These are phyloP conservation scores for Bombus superbus DNA, from an alignment of 1,140 invertebrate genomes.

Conservation along the genomic window DNA sequence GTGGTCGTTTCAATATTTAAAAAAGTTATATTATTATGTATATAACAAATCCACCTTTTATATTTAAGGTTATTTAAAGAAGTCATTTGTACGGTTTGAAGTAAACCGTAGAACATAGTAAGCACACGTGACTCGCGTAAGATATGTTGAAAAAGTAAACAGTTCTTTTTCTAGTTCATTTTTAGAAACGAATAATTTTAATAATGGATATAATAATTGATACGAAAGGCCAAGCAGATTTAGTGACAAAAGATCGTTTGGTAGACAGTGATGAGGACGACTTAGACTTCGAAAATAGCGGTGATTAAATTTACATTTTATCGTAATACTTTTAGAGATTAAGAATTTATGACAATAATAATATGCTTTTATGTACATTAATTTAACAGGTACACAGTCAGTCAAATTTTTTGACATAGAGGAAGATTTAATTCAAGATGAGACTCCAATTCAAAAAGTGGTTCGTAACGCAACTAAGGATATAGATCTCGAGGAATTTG, in stretches of 20 bases:
- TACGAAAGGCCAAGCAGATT: conserved; percentile 65
- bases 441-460: background rate
- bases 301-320: conserved; percentile 45
- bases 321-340: conserved; percentile 6
- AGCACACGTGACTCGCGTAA: background rate
- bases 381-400: background rate
- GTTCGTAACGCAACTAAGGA: conserved; percentile 53
- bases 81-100: too few species aligned
- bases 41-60: background rate
- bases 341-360: conserved; percentile 8
- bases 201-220: conserved; percentile 77
- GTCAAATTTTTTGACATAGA: conserved; percentile 18
- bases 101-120: too few species aligned
- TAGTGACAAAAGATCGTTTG: conserved; percentile 48
- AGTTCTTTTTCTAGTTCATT: background rate
- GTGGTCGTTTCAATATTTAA: too few species aligned
- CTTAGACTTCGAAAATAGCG: conserved; percentile 51
- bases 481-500: conserved; percentile 73
- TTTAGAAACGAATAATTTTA: background rate
- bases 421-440: conserved; percentile 29
- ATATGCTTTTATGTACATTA: background rate
- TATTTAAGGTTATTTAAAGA: background rate
- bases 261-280: conserved; percentile 67
- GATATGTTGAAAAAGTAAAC: background rate
- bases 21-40: background rate